Base-by-base conservation (phyloP, 1,140 invertebrate species). In the Colletes gigas region DNA sequence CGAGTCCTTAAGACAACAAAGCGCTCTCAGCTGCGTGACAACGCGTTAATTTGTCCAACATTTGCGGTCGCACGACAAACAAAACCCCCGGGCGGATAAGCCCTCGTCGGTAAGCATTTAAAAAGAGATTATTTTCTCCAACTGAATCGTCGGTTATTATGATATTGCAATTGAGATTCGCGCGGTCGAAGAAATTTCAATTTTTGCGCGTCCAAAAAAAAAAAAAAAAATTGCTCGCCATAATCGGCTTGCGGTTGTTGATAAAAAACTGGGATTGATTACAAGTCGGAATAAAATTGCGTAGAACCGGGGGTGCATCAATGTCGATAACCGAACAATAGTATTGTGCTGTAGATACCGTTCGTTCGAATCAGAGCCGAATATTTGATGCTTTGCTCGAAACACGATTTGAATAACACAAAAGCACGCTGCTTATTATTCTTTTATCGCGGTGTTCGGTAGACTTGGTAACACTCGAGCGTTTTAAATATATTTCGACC, bases 1-100 rank as follows among this genome's bases (percentile, higher is more conserved):
- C 41, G 71, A 81, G 82, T 88, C 68, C 80, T 89, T 87, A 85
- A 87, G 83, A 83, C 83, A 88, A 89, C 84, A 87, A 78, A 87
- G 70, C 62, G 71, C 63, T 71, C 30, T 50, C 63, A 12, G 17
- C 57, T 21, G 12, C 54, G 60, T 41, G 47, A 71, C 44, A 30
- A 71, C 66, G 75, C 54, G 73, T 63, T 67, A 78, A 81, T 82
- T 85, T 81, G 62, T 66, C 41, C 54, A 30, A 47, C 30, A 77
- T 75, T 73, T 12, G 7, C 30, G 39, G 60, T 50, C 65, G 50
- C 19, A 54, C 62, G 57, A 21, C 17, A 66, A 62, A 72, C 68
- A 63, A 47, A 83, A 50, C 19, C 8, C 3, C 4, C 4, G 30
- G 30, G 30, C 9, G 15, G 69, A 78, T 55, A 47, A 50, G 9